A percentile compares a stretch with the other conserved stretches of the same genome.
Evolutionary conservation across 2,888 invertebrate genomes (phyloP).

Genomic region (Euproctis similis): DNA sequence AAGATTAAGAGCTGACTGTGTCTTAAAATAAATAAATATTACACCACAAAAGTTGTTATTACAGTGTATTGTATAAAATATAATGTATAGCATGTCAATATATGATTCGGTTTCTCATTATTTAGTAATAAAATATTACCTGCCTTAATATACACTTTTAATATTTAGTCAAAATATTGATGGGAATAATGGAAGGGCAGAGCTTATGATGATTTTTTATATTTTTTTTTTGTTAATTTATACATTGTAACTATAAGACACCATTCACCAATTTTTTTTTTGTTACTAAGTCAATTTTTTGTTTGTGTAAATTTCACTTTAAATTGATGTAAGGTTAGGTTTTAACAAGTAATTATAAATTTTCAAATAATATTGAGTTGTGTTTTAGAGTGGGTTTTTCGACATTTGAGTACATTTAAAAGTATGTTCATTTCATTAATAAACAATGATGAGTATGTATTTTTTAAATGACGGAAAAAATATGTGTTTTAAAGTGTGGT

Average conservation of each 20-base stretch:
- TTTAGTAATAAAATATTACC: conserved; percentile 5
- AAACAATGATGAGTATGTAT: no score
- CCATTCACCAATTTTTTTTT: conserved; percentile 3
- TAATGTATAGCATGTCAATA: conserved; percentile 23
- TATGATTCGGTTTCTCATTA: conserved; percentile 19
- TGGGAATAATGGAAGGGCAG: conserved; percentile 20
- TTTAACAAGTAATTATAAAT: conserved; percentile 7
- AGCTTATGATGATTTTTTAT: no score
- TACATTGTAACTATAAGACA: conserved; percentile 4
- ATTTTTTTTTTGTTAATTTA: conserved; percentile 17
- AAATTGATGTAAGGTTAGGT: conserved; percentile 1
- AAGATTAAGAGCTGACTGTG: no score
- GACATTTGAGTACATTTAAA: no score
- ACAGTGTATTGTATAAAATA: conserved; percentile 26
- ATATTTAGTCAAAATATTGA: conserved; percentile 57
- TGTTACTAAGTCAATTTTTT: conserved; percentile 4
- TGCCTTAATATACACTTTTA: conserved; percentile 22
- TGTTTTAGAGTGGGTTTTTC: no score
- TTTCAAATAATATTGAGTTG: conserved; percentile 1
- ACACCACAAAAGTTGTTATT: conserved; percentile 6
- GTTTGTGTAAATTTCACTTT: conserved; percentile 3
- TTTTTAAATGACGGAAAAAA: no score
- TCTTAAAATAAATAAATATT: no score
- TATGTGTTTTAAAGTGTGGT: no score
- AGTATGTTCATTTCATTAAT: no score